Conservation (phyloP, 30 jellyfish, hydroid and myxozoan genomes). For the Cassiopea xamachana region DNA sequence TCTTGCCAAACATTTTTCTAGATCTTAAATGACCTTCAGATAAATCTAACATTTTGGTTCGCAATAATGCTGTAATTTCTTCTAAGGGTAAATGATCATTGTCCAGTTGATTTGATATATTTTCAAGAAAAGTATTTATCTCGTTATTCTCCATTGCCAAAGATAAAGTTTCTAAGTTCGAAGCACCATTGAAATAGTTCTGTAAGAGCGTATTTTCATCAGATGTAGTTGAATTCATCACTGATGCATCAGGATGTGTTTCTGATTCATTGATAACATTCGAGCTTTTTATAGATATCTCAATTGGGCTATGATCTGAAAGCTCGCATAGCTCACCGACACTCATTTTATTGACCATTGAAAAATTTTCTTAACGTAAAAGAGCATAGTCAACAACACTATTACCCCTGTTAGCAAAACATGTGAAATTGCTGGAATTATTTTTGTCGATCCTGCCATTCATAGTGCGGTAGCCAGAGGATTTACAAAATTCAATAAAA, state of each 20-base stretch:
- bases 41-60: slow-evolving; percentile 6
- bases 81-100: slow-evolving; percentile 7
- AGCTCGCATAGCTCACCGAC: slow-evolving; percentile 30
- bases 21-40: not conserved
- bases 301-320: slow-evolving; percentile 32
- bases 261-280: not conserved
- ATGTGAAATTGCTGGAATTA: slow-evolving; percentile 16
- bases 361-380: too few relatives aligned
- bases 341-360: not conserved
- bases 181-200: slow-evolving; percentile 1
- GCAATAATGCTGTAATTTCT: not conserved
- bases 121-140: slow-evolving; percentile 17
- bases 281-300: not conserved
- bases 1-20: not conserved
- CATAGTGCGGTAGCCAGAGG: slow-evolving; percentile 13
- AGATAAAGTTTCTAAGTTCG: not conserved
- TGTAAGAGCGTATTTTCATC: slow-evolving; percentile 8
- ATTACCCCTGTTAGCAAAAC: slow-evolving; percentile 9
- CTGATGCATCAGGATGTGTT: slow-evolving; percentile 11
- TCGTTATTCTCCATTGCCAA: slow-evolving; percentile 2
- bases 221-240: not conserved
- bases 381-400: too few relatives aligned
- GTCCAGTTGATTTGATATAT: slow-evolving; percentile 12
- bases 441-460: slow-evolving; percentile 28
- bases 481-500: slow-evolving; percentile 6